These are phyloP conservation scores for Trissoscelio sp. DNA, from an alignment of 2,888 invertebrate genomes.

Conservation along the genomic window DNA sequence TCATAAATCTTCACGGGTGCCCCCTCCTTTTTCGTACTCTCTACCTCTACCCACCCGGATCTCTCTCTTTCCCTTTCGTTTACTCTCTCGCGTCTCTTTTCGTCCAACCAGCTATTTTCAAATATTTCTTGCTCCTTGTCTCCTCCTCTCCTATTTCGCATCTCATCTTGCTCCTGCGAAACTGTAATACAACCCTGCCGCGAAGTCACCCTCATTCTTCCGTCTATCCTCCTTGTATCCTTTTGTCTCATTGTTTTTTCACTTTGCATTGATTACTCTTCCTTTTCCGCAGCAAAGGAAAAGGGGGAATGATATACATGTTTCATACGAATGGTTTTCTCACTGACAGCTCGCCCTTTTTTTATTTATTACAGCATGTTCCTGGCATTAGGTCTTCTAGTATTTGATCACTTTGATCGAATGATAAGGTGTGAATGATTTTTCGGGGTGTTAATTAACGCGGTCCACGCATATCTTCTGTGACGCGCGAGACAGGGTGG, in stretches of 20 bases:
- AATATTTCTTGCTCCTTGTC: conserved; percentile 57
- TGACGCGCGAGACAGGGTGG: conserved; percentile 75
- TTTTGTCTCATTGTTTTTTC: conserved; percentile 61
- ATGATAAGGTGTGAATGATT: too few relatives aligned
- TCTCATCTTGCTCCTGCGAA: conserved; percentile 65
- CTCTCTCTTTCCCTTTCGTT: conserved; percentile 55
- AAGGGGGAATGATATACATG: conserved; percentile 17
- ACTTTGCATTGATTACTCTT: conserved; percentile 67
- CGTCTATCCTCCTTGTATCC: conserved; percentile 49
- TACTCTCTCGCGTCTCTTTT: conserved; percentile 37
- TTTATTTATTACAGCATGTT: neutral
- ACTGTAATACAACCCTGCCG: conserved; percentile 61
- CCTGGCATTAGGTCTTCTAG: neutral
- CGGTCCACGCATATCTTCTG: conserved; percentile 81
- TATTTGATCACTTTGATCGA: too few relatives aligned
- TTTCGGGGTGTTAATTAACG: conserved; percentile 80
- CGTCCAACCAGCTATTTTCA: conserved; percentile 42
- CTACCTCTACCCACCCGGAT: conserved; percentile 62
- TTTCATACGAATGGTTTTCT: conserved; percentile 8
- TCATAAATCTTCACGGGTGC: conserved; percentile 83
- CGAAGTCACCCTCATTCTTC: conserved; percentile 44
- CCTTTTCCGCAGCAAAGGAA: conserved; percentile 44
- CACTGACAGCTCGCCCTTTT: conserved; percentile 1
- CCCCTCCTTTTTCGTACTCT: conserved; percentile 64
- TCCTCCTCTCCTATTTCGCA: conserved; percentile 68